A percentile compares a stretch with the other conserved stretches of the same genome.
Conservation (phyloP, 2,797 vertebrate genomes). For the Margarornis squamiger region DNA sequence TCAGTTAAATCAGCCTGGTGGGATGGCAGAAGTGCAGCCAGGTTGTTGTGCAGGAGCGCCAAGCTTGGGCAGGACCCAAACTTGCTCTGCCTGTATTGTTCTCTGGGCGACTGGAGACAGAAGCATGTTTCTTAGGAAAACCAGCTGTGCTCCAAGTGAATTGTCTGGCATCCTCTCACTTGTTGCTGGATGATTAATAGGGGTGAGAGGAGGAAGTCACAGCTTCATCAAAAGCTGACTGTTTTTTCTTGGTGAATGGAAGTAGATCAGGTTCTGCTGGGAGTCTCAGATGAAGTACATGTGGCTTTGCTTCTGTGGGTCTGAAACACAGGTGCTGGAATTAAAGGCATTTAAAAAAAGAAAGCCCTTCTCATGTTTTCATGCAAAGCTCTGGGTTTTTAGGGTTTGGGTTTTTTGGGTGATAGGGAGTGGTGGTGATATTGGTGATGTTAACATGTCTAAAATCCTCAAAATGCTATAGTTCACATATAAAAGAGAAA, state of each 20-base stretch:
- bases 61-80: background rate
- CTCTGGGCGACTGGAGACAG: background rate
- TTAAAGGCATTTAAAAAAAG: background rate
- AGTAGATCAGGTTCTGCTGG: background rate
- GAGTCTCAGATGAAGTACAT: background rate
- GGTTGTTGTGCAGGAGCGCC: background rate
- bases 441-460: background rate
- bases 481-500: background rate
- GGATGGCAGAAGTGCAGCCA: background rate
- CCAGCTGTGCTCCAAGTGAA: background rate
- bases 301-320: background rate
- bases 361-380: background rate
- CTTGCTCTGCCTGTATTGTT: background rate
- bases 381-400: background rate
- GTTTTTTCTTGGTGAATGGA: background rate
- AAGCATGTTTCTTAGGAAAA: background rate
- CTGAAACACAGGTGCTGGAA: background rate
- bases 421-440: background rate
- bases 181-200: background rate
- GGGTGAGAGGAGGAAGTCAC: background rate
- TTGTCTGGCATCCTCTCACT: background rate
- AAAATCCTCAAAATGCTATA: background rate
- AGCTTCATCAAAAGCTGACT: background rate
- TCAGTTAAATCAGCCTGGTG: background rate
- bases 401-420: background rate